phyloP scores from a whole-genome alignment of 2,888 invertebrate genomes.

The Orthosia gracilis region DNA sequence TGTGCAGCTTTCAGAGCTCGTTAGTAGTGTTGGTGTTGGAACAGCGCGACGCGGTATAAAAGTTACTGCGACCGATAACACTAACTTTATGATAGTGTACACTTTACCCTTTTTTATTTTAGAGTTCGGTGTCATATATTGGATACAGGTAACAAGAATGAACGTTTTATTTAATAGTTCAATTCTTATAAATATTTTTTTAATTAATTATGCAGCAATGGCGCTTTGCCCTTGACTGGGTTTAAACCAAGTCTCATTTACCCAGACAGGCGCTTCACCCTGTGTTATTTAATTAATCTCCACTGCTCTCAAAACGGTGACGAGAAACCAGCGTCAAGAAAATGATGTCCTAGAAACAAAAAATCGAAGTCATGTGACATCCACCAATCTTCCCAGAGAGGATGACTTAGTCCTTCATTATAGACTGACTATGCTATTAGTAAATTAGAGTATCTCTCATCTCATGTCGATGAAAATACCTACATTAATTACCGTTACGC shows the following conservation, averaged over 20 bases:
- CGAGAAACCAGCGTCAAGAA: too few relatives aligned
- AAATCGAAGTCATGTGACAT: too few relatives aligned
- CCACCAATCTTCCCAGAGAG: too few relatives aligned
- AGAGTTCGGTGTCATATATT: background rate
- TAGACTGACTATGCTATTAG: too few relatives aligned
- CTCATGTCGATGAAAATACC: background rate
- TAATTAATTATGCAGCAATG: too few relatives aligned
- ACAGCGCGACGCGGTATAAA: conserved; percentile 25
- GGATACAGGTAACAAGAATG: background rate
- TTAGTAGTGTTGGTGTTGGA: conserved; percentile 43
- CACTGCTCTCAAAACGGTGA: too few relatives aligned
- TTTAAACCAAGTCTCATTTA: too few relatives aligned
- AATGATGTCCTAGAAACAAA: too few relatives aligned
- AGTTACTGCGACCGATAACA: conserved; percentile 30
- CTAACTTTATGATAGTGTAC: conserved; percentile 2
- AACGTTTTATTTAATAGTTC: background rate
- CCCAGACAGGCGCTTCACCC: too few relatives aligned
- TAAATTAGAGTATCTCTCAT: background rate
- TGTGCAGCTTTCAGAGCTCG: conserved; percentile 56
- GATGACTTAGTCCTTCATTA: too few relatives aligned
- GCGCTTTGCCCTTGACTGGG: too few relatives aligned
- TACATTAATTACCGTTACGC: background rate
- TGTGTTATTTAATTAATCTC: too few relatives aligned
- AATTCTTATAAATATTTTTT: background rate
- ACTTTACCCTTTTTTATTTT: conserved; percentile 23